Percentiles rank a stretch among this genome's conserved stretches.
phyloP scores from a whole-genome alignment of 2,797 vertebrate species.

The Typhlichthys subterraneus region DNA sequence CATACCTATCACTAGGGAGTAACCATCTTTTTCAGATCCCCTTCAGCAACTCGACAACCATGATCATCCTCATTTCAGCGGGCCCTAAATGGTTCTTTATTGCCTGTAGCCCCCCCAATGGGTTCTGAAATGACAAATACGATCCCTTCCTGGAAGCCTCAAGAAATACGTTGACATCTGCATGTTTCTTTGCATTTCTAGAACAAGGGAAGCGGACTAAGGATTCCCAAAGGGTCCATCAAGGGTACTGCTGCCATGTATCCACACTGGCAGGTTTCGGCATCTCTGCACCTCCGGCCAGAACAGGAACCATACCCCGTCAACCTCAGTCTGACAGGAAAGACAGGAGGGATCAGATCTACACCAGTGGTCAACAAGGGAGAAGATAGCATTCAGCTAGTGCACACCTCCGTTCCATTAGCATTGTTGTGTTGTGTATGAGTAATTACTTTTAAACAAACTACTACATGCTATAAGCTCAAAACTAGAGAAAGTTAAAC shows the following conservation, averaged over 20 bases:
- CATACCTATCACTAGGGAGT: slow-evolving; percentile 43
- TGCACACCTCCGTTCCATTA: slow-evolving; percentile 17
- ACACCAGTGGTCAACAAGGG: slow-evolving; percentile 29
- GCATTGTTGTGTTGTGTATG: slow-evolving; percentile 19
- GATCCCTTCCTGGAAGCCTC: slow-evolving; percentile 1
- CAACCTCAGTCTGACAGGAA: slow-evolving; percentile 42
- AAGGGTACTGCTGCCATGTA: slow-evolving; percentile 30
- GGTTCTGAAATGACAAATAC: slow-evolving; percentile 35
- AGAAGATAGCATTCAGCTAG: slow-evolving; percentile 21
- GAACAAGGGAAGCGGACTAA: slow-evolving; percentile 8
- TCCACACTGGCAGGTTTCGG: slow-evolving; percentile 50
- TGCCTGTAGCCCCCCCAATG: slow-evolving; percentile 26
- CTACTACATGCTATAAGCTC: not conserved
- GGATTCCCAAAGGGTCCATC: slow-evolving; percentile 28
- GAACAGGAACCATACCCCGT: slow-evolving; percentile 34
- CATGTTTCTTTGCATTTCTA: not conserved
- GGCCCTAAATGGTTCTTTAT: slow-evolving; percentile 27
- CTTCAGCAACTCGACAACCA: slow-evolving; percentile 54
- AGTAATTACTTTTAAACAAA: slow-evolving; percentile 14
- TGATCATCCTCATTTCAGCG: slow-evolving; percentile 53
- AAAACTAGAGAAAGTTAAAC: not conserved
- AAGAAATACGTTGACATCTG: slow-evolving; percentile 5
- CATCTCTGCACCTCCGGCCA: slow-evolving; percentile 41
- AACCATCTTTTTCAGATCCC: slow-evolving; percentile 53
- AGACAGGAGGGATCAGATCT: slow-evolving; percentile 18